phyloP scores from a whole-genome alignment of 2,797 vertebrate species.

The Margarornis squamiger region DNA sequence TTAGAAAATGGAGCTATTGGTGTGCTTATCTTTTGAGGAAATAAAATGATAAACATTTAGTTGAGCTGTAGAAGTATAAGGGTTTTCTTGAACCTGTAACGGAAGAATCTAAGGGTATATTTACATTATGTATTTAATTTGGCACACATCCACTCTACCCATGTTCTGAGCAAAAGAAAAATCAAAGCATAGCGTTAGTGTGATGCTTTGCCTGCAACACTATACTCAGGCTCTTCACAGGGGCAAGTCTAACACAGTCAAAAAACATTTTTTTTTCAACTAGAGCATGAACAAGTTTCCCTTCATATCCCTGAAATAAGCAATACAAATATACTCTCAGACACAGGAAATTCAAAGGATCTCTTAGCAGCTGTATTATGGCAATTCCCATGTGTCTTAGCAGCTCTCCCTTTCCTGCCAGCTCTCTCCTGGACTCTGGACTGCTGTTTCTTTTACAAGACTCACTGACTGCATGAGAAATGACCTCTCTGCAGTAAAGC shows the following conservation, averaged over 20 bases:
- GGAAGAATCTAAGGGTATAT: not conserved
- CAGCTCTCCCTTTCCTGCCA: not conserved
- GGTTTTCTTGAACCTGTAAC: not conserved
- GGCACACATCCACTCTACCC: not conserved
- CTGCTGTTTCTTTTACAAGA: not conserved
- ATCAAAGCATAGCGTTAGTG: not conserved
- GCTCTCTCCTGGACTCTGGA: not conserved
- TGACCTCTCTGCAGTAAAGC: not conserved
- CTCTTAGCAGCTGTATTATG: not conserved
- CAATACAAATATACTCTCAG: not conserved
- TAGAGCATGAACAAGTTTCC: not conserved
- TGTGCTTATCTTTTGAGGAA: not conserved
- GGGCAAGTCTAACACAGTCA: not conserved
- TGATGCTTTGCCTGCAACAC: not conserved
- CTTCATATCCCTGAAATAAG: not conserved
- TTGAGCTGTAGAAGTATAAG: not conserved
- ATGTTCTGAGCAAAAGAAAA: not conserved
- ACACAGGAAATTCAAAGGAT: not conserved
- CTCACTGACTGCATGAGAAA: not conserved
- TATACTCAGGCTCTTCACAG: not conserved
- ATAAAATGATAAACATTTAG: not conserved
- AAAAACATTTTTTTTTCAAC: rapidly evolving
- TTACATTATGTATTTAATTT: not conserved
- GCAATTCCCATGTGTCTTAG: not conserved
- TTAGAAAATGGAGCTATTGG: not conserved